These are phyloP conservation scores for Palythoa grandis DNA, from an alignment of 92 coral and sea anemone genomes.

Conservation along the genomic window DNA sequence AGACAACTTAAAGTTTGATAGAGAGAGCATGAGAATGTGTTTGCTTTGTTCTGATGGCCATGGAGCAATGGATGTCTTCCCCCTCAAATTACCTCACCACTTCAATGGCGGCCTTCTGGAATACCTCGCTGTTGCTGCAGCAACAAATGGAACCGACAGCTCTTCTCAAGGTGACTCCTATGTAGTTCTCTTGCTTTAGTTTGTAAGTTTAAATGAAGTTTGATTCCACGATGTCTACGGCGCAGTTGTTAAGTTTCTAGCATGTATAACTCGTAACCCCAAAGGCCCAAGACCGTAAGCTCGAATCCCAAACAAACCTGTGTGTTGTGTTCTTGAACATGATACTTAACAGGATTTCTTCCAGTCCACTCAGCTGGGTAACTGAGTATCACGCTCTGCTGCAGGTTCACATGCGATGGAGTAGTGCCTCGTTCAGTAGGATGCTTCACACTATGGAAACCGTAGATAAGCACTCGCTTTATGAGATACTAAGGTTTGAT, in stretches of 20 bases:
- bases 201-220: not conserved
- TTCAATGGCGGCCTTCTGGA: slow-evolving; percentile 60
- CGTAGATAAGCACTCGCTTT: too few species aligned
- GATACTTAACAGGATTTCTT: too few species aligned
- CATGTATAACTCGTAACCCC: not conserved
- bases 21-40: slow-evolving; percentile 44
- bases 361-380: too few species aligned
- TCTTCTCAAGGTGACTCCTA: slow-evolving; percentile 1
- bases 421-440: too few species aligned
- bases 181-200: not conserved
- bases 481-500: too few species aligned
- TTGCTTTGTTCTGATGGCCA: slow-evolving; percentile 50
- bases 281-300: not conserved
- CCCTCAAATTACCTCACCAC: slow-evolving; percentile 58
- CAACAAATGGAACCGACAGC: not conserved
- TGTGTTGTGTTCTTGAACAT: too few species aligned
- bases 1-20: slow-evolving; percentile 13
- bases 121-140: slow-evolving; percentile 39
- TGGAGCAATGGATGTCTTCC: slow-evolving; percentile 42
- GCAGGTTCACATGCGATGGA: too few species aligned
- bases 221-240: not conserved
- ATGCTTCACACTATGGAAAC: too few species aligned
- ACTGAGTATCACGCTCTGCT: too few species aligned
- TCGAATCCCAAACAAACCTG: too few species aligned
- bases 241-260: not conserved